Conservation (phyloP, 2,888 invertebrate species). For the Aricia artaxerxes region DNA sequence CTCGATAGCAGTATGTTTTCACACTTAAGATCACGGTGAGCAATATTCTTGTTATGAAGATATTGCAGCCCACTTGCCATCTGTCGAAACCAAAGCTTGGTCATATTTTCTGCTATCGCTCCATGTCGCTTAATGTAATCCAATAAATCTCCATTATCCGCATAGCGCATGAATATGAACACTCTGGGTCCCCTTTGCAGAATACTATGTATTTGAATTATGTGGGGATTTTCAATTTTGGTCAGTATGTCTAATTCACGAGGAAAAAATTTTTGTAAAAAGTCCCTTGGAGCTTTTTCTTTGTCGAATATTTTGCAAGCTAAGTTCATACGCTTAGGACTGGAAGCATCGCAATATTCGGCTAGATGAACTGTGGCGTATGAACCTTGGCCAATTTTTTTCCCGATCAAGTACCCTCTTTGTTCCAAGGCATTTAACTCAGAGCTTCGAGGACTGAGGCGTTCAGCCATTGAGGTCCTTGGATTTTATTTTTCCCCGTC, state of each 20-base stretch:
- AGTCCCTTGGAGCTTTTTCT: conserved; percentile 92
- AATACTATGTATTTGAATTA: conserved; percentile 94
- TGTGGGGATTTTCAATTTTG: conserved; percentile 93
- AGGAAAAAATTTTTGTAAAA: conserved; percentile 95
- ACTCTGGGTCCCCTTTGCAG: conserved; percentile 90
- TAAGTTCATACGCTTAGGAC: conserved; percentile 86
- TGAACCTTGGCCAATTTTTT: conserved; percentile 94
- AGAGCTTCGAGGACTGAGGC: conserved; percentile 88
- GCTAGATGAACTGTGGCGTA: conserved; percentile 95
- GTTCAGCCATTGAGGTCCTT: conserved; percentile 85
- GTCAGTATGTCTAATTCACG: conserved; percentile 94
- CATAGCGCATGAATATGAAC: conserved; percentile 95
- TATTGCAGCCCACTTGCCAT: conserved; percentile 92
- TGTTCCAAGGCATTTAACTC: conserved; percentile 92
- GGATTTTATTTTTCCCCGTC: conserved; percentile 78
- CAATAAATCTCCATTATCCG: conserved; percentile 93
- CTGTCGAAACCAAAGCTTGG: conserved; percentile 92
- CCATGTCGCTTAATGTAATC: conserved; percentile 91
- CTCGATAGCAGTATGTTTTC: conserved; percentile 93
- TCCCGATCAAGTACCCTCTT: conserved; percentile 90
- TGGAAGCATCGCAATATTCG: conserved; percentile 87
- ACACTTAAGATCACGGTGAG: conserved; percentile 96
- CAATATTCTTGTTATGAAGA: conserved; percentile 90
- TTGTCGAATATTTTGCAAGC: conserved; percentile 96
- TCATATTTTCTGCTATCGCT: conserved; percentile 88